Conservation (phyloP, 2,797 vertebrate genomes). For the Cichlasoma orientale region DNA sequence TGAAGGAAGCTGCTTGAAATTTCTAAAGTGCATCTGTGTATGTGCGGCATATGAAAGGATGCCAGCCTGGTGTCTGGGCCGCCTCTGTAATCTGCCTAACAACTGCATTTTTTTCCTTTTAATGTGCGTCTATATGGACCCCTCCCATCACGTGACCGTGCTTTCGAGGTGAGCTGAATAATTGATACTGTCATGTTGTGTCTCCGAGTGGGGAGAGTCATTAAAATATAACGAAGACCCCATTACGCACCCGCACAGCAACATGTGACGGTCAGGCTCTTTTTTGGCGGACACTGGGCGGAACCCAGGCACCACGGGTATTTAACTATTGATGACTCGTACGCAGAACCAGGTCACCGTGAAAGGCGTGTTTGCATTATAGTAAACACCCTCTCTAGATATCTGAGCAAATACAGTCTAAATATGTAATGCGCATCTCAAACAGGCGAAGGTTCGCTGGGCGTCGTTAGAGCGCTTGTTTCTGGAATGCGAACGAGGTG, state of each 20-base stretch:
- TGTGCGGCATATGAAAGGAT: background rate
- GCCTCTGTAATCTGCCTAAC: slow-evolving; percentile 70
- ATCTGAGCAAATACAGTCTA: fast-evolving
- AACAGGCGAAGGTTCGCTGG: background rate
- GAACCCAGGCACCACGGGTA: slow-evolving; percentile 42
- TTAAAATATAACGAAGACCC: slow-evolving; percentile 77
- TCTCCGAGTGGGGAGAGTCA: slow-evolving; percentile 66
- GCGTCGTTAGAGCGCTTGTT: background rate
- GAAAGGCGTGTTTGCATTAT: background rate
- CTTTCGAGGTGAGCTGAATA: slow-evolving; percentile 67
- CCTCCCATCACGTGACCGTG: slow-evolving; percentile 19
- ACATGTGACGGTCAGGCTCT: slow-evolving; percentile 23
- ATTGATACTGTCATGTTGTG: slow-evolving; percentile 76
- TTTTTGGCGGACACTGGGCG: slow-evolving; percentile 46
- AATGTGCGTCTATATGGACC: background rate
- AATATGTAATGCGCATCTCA: background rate
- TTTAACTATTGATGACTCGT: slow-evolving; percentile 78
- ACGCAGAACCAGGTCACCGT: slow-evolving; percentile 56
- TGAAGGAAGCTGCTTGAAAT: background rate
- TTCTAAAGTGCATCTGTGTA: background rate
- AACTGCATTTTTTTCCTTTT: slow-evolving; percentile 39
- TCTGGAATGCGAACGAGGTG: background rate
- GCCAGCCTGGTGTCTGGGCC: slow-evolving; percentile 1
- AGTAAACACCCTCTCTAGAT: slow-evolving; percentile 15
- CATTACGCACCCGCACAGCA: background rate